Conservation (phyloP, 2,797 vertebrate species). For the Picus viridis region DNA sequence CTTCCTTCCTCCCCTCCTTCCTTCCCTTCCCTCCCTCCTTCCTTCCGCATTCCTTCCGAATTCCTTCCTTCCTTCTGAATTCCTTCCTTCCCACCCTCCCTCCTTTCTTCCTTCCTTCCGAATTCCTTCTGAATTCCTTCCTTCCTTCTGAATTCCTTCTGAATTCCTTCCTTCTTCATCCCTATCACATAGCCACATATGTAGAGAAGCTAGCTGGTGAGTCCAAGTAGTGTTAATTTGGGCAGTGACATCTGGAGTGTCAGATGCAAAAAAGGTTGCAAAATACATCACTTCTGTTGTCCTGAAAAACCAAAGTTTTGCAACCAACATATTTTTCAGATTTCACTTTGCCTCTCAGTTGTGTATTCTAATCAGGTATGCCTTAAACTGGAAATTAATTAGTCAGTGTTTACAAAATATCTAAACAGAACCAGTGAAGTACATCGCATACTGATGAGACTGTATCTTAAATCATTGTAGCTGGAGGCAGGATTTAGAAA, state of each 20-base stretch:
- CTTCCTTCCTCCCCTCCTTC: too few species aligned
- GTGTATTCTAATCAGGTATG: constrained; percentile 22
- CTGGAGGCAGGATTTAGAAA: constrained; percentile 53
- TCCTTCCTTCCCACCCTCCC: too few species aligned
- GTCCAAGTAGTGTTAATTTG: neutral
- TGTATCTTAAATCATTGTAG: constrained; percentile 23
- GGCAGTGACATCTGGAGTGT: neutral
- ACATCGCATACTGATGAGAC: constrained; percentile 50
- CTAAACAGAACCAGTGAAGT: constrained; percentile 29
- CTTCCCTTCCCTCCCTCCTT: too few species aligned
- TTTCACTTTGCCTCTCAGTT: neutral
- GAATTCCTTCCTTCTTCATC: neutral
- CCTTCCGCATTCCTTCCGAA: too few species aligned
- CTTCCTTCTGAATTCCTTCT: too few species aligned
- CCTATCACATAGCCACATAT: neutral
- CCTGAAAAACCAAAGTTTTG: neutral
- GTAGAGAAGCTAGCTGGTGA: neutral
- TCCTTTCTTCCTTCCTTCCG: too few species aligned
- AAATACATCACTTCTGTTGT: neutral
- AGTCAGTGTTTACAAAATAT: constrained; percentile 44
- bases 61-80: too few species aligned
- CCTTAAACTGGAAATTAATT: constrained; percentile 63
- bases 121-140: too few species aligned
- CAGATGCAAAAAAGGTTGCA: neutral
- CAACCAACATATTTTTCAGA: neutral